Conservation (phyloP, 1,140 invertebrate species). For the Papilio aristodemus region DNA sequence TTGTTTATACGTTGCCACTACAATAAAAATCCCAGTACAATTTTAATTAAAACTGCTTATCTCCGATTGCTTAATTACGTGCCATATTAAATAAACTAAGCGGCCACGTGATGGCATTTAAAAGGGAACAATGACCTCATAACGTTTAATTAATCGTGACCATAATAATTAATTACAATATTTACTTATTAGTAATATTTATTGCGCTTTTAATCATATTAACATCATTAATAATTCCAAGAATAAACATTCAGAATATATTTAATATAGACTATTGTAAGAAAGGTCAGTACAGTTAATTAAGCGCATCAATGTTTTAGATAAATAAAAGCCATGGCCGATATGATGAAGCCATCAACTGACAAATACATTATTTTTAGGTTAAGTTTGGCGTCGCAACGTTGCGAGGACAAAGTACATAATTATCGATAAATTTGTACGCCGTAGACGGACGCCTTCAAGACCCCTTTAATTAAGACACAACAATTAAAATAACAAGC, state of each 20-base stretch:
- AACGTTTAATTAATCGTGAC: constrained; percentile 15
- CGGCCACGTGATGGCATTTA: constrained; percentile 4
- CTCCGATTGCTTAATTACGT: constrained; percentile 19
- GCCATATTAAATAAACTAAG: constrained; percentile 19
- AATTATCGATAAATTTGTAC: constrained; percentile 35
- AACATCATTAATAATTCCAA: neutral
- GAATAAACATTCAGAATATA: neutral
- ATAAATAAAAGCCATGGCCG: too few relatives aligned
- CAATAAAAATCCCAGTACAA: constrained; percentile 9
- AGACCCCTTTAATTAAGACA: constrained; percentile 67
- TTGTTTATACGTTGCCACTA: neutral
- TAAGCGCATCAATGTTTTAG: too few relatives aligned
- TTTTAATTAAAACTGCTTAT: constrained; percentile 20
- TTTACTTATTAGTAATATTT: constrained; percentile 16
- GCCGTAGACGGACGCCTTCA: constrained; percentile 30
- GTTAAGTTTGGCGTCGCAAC: neutral
- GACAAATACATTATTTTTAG: too few relatives aligned
- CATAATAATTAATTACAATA: constrained; percentile 18
- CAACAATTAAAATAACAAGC: constrained; percentile 76
- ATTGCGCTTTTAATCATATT: neutral
- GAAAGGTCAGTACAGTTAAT: too few relatives aligned
- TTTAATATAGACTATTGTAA: too few relatives aligned
- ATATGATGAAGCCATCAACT: too few relatives aligned
- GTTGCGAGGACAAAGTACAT: constrained; percentile 36
- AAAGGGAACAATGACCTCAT: constrained; percentile 8